Evolutionary conservation across 2,797 vertebrate genomes (phyloP).

Genomic region (Oophaga sylvatica): DNA sequence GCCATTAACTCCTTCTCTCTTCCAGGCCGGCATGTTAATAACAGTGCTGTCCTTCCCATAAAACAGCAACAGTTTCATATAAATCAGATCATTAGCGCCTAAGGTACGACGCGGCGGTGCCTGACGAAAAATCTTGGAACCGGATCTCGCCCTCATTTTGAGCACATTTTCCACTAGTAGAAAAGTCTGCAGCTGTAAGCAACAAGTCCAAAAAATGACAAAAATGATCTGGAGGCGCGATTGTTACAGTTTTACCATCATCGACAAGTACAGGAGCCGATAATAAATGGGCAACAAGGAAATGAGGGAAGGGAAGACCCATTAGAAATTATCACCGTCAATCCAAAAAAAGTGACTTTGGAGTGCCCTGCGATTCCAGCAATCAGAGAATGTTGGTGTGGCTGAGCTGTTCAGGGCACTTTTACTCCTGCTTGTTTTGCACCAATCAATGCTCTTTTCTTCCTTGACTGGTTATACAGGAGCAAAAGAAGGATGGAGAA

Average conservation of each 20-base stretch:
- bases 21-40: not conserved
- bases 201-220: not conserved
- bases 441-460: no score
- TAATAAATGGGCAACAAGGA: not conserved
- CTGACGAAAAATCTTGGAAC: not conserved
- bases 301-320: not conserved
- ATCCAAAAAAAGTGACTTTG: no score
- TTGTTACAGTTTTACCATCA: not conserved
- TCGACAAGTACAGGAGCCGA: not conserved
- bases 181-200: not conserved
- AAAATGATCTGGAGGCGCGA: not conserved
- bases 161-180: not conserved
- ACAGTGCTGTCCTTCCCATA: not conserved
- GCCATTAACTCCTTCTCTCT: constrained; percentile 19
- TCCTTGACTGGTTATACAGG: no score
- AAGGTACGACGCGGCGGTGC: not conserved
- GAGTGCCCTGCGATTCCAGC: no score
- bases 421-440: no score
- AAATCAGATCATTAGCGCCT: not conserved
- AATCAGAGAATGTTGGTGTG: no score
- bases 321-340: no score
- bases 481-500: no score
- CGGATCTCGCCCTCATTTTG: not conserved
- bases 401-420: no score
- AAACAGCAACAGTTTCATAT: not conserved